phyloP scores from a whole-genome alignment of 2,797 vertebrate species.

The Lepilemur septentrionalis region DNA sequence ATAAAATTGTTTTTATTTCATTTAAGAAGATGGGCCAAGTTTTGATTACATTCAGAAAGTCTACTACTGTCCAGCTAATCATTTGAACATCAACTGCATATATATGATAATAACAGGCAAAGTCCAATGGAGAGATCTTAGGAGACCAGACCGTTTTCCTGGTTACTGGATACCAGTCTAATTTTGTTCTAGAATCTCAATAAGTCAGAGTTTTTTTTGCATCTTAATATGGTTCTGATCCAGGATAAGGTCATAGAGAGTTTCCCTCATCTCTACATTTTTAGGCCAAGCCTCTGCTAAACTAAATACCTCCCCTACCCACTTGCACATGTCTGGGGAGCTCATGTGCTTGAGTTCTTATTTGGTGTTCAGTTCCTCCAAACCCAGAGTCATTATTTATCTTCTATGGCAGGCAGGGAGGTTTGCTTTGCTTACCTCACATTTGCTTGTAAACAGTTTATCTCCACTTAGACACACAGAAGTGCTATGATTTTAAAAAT shows the following conservation, averaged over 20 bases:
- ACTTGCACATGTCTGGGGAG: background rate
- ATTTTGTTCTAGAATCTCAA: background rate
- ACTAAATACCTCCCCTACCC: background rate
- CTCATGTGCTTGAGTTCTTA: background rate
- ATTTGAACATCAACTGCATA: background rate
- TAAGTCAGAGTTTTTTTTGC: background rate
- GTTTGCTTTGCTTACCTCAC: background rate
- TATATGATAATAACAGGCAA: background rate
- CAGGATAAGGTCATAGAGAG: background rate
- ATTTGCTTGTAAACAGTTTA: background rate
- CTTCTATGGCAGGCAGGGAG: background rate
- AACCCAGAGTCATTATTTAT: background rate
- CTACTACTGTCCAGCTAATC: background rate
- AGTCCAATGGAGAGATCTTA: background rate
- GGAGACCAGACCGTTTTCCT: background rate
- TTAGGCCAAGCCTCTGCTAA: background rate
- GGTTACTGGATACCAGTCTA: background rate
- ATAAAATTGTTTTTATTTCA: background rate
- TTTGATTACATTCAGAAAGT: background rate
- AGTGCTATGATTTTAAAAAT: background rate
- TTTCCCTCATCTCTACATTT: background rate
- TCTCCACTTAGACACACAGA: background rate
- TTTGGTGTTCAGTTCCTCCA: background rate
- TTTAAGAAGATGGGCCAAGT: background rate
- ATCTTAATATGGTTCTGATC: background rate